Conservation (phyloP, 2,797 vertebrate genomes). For the Tokudaia muenninki region DNA sequence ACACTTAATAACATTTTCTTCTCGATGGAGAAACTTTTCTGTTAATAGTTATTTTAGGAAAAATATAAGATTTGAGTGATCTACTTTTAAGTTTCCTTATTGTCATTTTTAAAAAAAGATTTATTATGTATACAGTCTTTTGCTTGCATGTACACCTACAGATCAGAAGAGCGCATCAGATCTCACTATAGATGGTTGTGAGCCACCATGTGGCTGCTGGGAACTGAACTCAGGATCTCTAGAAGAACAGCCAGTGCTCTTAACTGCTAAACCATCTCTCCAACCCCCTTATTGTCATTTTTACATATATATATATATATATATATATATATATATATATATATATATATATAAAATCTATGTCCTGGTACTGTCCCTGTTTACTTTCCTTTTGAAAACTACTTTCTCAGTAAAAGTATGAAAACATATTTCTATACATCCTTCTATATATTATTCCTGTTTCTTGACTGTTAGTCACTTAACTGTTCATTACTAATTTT, state of each 20-base stretch:
- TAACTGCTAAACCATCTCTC: too few species aligned
- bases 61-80: conserved; percentile 16
- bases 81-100: conserved; percentile 14
- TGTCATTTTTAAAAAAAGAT: conserved; percentile 12
- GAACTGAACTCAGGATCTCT: too few species aligned
- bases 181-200: too few species aligned
- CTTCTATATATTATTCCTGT: conserved; percentile 28
- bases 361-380: background rate
- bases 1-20: conserved; percentile 41
- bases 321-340: conserved; percentile 1
- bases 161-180: too few species aligned
- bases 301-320: conserved; percentile 24
- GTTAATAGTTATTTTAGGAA: conserved; percentile 36
- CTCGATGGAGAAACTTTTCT: conserved; percentile 22
- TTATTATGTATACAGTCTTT: too few species aligned
- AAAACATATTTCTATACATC: background rate
- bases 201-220: too few species aligned
- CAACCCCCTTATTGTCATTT: background rate
- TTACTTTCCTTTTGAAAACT: conserved; percentile 69
- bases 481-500: background rate
- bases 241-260: too few species aligned
- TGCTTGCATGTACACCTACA: too few species aligned
- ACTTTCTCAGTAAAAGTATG: conserved; percentile 25
- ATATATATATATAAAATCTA: background rate
- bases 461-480: background rate